Evolutionary conservation across 2,113 vertebrate genomes (phyloP), one percentile per base, ranked within the genome.

Genomic region (Bos javanicus): DNA sequence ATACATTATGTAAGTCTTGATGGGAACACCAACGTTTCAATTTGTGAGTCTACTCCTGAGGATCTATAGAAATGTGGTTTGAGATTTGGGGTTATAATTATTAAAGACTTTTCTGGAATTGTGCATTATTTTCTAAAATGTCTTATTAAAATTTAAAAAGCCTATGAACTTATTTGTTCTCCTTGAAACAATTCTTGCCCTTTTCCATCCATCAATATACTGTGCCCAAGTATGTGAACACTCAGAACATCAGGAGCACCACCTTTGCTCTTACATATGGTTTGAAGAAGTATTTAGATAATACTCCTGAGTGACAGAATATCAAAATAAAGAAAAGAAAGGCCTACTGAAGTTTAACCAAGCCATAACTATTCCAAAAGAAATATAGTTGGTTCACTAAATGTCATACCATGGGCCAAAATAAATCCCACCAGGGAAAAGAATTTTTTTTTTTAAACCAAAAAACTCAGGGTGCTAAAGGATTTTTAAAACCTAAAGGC

Each of bases 251-350:
- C 60, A 87, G 71, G 78, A 85, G 43, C 14, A 57, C 64, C 15
- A 26, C 25, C 39, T 95, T 84, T 11, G 2, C 17, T 21, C 4
- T 33, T 83, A 26, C 67, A 48, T 25, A 52, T 74, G 54, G 46
- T 46, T 86, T 84, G 25, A 59, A 71, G 46, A 21, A 57, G 43
- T 25, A 78, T 48, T 94, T 64, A 87, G 48, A 62, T 86, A n/a
- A 57, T 25, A 57, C 71, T 95, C 48, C 30, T 86, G 86, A 96
- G 13, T 57, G 82, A 95, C 50, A 95, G 50, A 93, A 67, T 87
- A 94, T 89, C 67, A 95, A 90, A 93, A 93, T 81, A 97, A 96
- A 95, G 62, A 62, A 93, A 81, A 81, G 88, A 86, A 92, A 84
- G 78, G 25, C 62, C 57, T 83, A 25, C 46, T 62, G 71, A 93